Base-by-base conservation (phyloP, 2,113 vertebrate genomes). In the Cephalopterus ornatus region DNA sequence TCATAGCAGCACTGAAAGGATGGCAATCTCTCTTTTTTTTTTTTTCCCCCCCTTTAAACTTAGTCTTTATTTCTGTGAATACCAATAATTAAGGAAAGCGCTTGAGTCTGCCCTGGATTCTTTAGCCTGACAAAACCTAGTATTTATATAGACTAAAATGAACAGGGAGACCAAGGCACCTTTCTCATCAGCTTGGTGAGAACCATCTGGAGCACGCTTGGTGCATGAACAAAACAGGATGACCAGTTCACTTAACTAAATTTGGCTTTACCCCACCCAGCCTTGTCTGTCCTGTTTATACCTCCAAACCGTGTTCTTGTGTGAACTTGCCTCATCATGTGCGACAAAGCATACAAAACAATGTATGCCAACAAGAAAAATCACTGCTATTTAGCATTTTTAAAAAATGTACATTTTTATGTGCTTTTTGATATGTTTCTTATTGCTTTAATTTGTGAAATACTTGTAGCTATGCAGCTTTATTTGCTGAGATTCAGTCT, bases 1-100 rank as follows among this genome's bases (percentile, higher is more conserved):
- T 97, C 96, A 97, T 84, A 93, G 85, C 93, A 96, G 72, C 66
- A 81, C 78, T 97, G 94, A 97, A 97, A 97, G 96, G 94, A 97
- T 95, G 92, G 95, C 93, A 94, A 90, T 81, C 72, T 61, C 83
- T 49, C 28, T 28, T 35, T 32, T 33, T 37, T 33, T 32, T 4
- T 41, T 33, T 28, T 4, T 37, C 13, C 27, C 42, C 17, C 23
- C 42, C n/a, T 55, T 89, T 59, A 94, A 96, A 95, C 65, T n/a
- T 44, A 42, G n/a, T 72, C 84, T 97, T 97, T 92, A 95, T 97
- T 98, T 97, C 83, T 81, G 84, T 94, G 95, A 96, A 95, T 97
- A 94, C 94, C 96, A 97, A 95, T 96, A 96, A 97, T 98, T 98
- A 92, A 77, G 79, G 79, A 68, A 92, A 96, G 86, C 11, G 70